phyloP scores from a whole-genome alignment of 2,113 vertebrate genomes.

The Nesogale talazaci region DNA sequence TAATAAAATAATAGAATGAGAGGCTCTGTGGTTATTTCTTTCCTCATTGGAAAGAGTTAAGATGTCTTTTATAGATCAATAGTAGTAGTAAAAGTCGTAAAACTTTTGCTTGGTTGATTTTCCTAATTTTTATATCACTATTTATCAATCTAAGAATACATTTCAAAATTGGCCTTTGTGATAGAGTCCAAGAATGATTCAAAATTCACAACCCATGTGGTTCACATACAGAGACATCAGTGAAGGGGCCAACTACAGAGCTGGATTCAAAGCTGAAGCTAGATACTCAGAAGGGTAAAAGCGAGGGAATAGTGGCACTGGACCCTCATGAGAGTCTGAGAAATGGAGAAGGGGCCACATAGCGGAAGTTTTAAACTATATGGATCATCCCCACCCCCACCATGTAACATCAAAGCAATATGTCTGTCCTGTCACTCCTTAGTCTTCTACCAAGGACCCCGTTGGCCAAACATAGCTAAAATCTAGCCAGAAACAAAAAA shows the following conservation, averaged over 20 bases:
- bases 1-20: background rate
- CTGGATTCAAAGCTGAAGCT: background rate
- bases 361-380: background rate
- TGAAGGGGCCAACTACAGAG: slow-evolving; percentile 21
- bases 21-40: background rate
- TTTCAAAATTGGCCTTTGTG: slow-evolving; percentile 59
- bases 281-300: background rate
- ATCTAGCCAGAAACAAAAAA: background rate
- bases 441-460: background rate
- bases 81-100: background rate
- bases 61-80: slow-evolving; percentile 26
- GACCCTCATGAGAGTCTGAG: background rate
- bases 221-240: slow-evolving; percentile 42
- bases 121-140: slow-evolving; percentile 50
- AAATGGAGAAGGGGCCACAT: background rate
- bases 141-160: slow-evolving; percentile 61
- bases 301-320: background rate
- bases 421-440: background rate
- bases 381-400: background rate
- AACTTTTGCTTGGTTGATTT: slow-evolving; percentile 52
- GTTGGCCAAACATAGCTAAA: background rate
- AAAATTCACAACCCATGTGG: slow-evolving; percentile 37
- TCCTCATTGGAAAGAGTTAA: background rate
- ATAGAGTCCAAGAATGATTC: slow-evolving; percentile 52
- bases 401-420: background rate